A percentile compares a stretch with the other conserved stretches of the same genome.
Conservation (phyloP, 1,140 invertebrate species). For the Drosophila lowei region DNA sequence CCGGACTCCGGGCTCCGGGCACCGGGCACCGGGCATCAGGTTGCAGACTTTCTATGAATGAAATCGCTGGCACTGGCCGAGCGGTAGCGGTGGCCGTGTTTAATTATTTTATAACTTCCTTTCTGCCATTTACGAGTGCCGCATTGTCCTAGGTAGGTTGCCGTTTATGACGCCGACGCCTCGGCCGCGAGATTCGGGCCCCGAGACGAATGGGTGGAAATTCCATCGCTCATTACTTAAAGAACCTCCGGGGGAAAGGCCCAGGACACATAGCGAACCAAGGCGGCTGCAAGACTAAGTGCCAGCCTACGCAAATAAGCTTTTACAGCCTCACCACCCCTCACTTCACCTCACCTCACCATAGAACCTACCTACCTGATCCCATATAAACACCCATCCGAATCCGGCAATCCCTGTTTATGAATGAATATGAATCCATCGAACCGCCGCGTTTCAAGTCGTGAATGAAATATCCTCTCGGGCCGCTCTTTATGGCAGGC, state of each 20-base stretch:
- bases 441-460: constrained; percentile 16
- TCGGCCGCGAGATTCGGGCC: neutral
- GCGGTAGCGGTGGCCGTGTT: constrained; percentile 34
- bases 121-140: constrained; percentile 48
- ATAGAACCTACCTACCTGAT: constrained; percentile 20
- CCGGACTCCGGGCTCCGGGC: constrained; percentile 1
- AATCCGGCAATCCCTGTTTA: constrained; percentile 55
- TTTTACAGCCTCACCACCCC: constrained; percentile 46
- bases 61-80: constrained; percentile 36
- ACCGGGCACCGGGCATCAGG: neutral
- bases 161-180: constrained; percentile 49
- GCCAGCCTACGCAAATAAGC: constrained; percentile 76
- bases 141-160: constrained; percentile 70
- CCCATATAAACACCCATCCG: constrained; percentile 28
- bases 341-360: constrained; percentile 21
- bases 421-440: constrained; percentile 74
- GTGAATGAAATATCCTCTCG: constrained; percentile 61
- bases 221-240: constrained; percentile 67
- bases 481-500: constrained; percentile 52
- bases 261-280: constrained; percentile 28
- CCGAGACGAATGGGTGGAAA: constrained; percentile 59
- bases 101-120: constrained; percentile 71
- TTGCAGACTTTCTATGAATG: constrained; percentile 62
- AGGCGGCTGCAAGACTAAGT: constrained; percentile 67
- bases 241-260: constrained; percentile 61